Evolutionary conservation across 1,140 invertebrate genomes (phyloP).

Genomic region (Drosophila albomicans): DNA sequence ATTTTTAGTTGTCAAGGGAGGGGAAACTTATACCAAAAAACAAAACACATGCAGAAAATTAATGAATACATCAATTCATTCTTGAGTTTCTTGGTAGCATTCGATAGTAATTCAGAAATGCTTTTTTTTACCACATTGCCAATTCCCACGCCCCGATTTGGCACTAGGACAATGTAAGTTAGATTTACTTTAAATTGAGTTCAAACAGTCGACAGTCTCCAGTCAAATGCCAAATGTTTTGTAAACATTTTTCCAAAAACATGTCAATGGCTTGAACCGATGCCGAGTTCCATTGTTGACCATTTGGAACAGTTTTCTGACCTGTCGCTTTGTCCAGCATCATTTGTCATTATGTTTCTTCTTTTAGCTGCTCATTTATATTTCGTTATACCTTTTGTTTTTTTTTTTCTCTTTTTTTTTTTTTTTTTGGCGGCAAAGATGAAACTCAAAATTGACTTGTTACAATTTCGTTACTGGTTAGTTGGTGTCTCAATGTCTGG

Average conservation of each 20-base stretch:
- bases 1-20: constrained; percentile 7
- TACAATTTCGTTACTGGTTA: constrained; percentile 47
- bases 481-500: constrained; percentile 23
- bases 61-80: no score
- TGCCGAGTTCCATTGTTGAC: constrained; percentile 50
- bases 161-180: constrained; percentile 50
- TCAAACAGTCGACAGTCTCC: neutral
- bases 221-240: constrained; percentile 64
- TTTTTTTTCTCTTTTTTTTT: neutral
- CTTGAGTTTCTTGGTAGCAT: no score
- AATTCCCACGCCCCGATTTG: constrained; percentile 60
- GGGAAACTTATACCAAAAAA: neutral
- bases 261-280: constrained; percentile 55
- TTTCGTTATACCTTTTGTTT: constrained; percentile 2
- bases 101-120: no score
- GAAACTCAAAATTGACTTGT: constrained; percentile 69
- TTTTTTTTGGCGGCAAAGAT: constrained; percentile 36
- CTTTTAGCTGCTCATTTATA: neutral
- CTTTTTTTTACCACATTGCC: neutral
- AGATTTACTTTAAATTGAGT: constrained; percentile 70
- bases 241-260: constrained; percentile 78
- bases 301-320: constrained; percentile 13
- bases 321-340: constrained; percentile 43
- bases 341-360: constrained; percentile 31
- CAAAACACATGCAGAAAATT: no score